A percentile compares a stretch with the other conserved stretches of the same genome.
Evolutionary conservation across 2,113 vertebrate species (phyloP).

Genomic region (Sinosuthora webbiana): DNA sequence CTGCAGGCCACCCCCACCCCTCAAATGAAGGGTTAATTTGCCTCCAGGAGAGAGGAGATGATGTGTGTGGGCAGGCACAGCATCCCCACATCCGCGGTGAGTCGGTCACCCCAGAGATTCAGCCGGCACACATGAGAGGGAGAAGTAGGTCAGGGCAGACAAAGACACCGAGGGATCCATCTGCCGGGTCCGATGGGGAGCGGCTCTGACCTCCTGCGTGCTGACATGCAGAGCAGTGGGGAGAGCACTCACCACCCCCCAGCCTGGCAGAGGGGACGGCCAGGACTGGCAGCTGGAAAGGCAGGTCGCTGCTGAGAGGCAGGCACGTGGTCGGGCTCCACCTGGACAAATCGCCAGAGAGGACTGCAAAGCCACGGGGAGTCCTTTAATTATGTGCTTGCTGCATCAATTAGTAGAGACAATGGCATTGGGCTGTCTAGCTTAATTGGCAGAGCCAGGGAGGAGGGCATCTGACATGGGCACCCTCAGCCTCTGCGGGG

Average conservation of each 20-base stretch:
- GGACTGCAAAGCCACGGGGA: not conserved
- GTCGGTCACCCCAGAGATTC: not conserved
- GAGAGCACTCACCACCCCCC: not conserved
- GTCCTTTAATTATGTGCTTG: not conserved
- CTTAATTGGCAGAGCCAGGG: conserved; percentile 20
- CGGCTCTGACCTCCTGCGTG: not conserved
- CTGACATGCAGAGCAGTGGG: not conserved
- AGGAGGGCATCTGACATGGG: not conserved
- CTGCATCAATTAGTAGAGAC: conserved; percentile 17
- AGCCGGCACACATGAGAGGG: not conserved
- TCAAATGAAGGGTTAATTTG: not conserved
- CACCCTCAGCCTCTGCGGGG: not conserved
- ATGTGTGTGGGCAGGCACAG: not conserved
- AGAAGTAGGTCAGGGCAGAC: conserved; percentile 4
- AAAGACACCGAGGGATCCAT: not conserved
- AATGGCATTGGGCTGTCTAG: not conserved
- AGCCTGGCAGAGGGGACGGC: not conserved
- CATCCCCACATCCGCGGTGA: not conserved
- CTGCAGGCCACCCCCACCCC: not conserved
- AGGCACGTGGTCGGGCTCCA: not conserved
- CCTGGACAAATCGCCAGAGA: not conserved
- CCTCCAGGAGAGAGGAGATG: not conserved
- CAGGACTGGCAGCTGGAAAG: not conserved
- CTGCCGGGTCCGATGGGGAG: not conserved
- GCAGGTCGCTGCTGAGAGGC: not conserved